Base-by-base conservation (phyloP, 2,888 invertebrate species). In the Morpho helenor region DNA sequence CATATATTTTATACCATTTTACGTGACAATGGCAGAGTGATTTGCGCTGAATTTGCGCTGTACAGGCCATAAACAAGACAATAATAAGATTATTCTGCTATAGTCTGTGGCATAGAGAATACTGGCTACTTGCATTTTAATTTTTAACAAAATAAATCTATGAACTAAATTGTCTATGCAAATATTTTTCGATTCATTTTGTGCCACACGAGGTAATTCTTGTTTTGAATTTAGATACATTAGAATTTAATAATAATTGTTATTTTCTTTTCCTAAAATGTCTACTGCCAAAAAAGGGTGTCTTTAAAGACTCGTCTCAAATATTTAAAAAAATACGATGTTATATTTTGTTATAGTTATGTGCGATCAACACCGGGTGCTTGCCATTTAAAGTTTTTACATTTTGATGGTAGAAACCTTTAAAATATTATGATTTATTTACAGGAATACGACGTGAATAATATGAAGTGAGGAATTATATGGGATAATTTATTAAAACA, bases 171-270 rank as follows among this genome's bases (percentile, higher is more conserved):
- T 54, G 50, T 61, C 54, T 59, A 64, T 59, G 31, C 53, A 42
- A 53, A 63, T 53, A 63, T 62, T 66, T 57, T 63, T 60, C 51
- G 64, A 68, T 66, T 62, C 60, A 65, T 62, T 64, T 59, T 60
- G 57, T 66, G 61, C 62, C 57, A 70, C 77, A 76, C 76, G 77
- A 77, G 77, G 77, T 77, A 68, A 67, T 70, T 72, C 68, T 64
- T 67, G 72, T 75, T 76, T 74, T 74, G 71, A 69, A 66, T 66
- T 63, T 56, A 42, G 22, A 56, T 51, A 57, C 31, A n/a, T 47
- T 41, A 22, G 44, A 22, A 42, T 43, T 56, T 42, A 16, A 7
- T 40, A 7, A 41, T 7, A 22, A 53, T 41, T 41, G 8, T 22
- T 40, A 53, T 41, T 9, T 22, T 6, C 41, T 22, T 16, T 39